Conservation (phyloP, 2,797 vertebrate species). For the Myotis myotis region DNA sequence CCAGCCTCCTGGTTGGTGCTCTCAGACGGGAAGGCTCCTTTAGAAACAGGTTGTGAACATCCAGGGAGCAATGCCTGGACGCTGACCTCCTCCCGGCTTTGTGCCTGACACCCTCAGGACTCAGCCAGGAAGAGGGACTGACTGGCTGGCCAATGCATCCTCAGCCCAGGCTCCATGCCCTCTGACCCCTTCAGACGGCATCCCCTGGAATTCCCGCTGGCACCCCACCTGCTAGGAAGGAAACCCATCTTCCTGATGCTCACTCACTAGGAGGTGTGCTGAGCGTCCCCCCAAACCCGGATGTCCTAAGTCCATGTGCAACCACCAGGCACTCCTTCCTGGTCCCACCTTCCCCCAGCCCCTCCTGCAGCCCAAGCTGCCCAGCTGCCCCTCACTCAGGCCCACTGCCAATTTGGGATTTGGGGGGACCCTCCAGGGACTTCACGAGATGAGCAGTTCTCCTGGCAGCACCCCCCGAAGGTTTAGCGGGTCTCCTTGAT, state of each 20-base stretch:
- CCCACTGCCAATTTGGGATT: neutral
- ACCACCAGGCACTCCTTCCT: neutral
- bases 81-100: neutral
- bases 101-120: neutral
- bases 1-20: neutral
- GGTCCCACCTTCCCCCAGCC: neutral
- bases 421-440: no score
- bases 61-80: no score
- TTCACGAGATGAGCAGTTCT: no score
- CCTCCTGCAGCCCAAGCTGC: neutral
- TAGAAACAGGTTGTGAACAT: neutral
- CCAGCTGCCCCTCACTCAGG: neutral
- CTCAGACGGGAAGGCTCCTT: neutral
- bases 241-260: neutral
- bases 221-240: neutral
- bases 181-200: neutral
- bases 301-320: neutral
- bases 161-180: neutral
- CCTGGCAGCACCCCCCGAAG: no score
- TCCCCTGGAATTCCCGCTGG: neutral
- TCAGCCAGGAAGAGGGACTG: no score
- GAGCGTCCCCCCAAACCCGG: neutral
- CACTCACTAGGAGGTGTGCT: neutral
- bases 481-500: no score
- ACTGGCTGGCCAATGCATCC: neutral